Base-by-base conservation (phyloP, 2,113 vertebrate species). In the Halichoerus grypus region DNA sequence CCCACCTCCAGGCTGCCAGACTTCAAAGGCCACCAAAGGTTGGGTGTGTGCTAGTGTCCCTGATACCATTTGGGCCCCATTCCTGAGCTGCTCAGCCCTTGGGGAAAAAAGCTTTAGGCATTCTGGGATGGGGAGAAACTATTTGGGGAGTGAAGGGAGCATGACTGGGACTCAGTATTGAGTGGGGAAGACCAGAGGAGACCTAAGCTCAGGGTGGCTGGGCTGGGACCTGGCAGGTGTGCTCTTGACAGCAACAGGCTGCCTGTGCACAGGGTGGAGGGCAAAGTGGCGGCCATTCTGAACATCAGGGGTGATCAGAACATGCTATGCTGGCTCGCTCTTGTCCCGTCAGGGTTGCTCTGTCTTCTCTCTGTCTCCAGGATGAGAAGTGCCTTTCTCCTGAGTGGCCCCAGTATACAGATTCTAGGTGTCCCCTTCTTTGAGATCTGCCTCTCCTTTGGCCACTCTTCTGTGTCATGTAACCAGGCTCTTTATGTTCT, bases 331-430 rank as follows among this genome's bases (percentile, higher is more conserved):
- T 57, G 76, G 39, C 42, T 59, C 26, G 0, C 28, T 76, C 36
- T 83, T 4, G 53, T 72, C 61, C 49, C 9, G 0, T 39, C 49
- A 11, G 26, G n/a, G 49, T 46, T 19, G 81, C 61, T 87, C 72
- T 85, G 61, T 69, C 77, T 90, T 77, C 88, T 89, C 65, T n/a
- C 59, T 46, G 61, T 94, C 59, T 76, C 69, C n/a, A 67, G 16
- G 36, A 79, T 18, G 13, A 63, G 91, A 63, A 72, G 18, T 36
- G 39, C 59, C 82, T 96, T 89, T 95, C 80, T 94, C 76, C 42
- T n/a, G 42, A 24, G 36, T 71, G 24, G 33, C 55, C 57, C 59
- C 53, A 46, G 49, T 59, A 24, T 84, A 69, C 87, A 42, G 79
- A 81, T 59, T 88, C 93, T 94, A 28, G 85, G 5, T 77, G 33